These are phyloP conservation scores for Scaptomyza cyrtandrae DNA, from an alignment of 2,888 invertebrate species.

Conservation along the genomic window DNA sequence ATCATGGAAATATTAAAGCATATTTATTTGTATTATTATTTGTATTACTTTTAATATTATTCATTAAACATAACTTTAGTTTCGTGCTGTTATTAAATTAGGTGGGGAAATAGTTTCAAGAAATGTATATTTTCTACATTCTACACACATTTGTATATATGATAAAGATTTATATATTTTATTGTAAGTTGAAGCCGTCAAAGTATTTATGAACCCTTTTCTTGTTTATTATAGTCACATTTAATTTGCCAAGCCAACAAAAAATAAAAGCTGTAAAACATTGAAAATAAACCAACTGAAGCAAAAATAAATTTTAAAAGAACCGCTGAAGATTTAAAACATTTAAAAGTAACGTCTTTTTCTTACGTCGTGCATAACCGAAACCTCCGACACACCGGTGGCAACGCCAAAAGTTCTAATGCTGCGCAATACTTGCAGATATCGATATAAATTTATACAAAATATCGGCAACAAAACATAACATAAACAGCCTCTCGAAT, in stretches of 20 bases:
- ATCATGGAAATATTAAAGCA: constrained; percentile 35
- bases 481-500: constrained; percentile 11
- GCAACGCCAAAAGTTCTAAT: constrained; percentile 18
- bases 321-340: constrained; percentile 27
- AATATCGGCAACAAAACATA: constrained; percentile 3
- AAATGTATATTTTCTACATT: constrained; percentile 13
- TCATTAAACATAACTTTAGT: constrained; percentile 20
- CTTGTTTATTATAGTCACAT: constrained; percentile 32
- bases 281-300: constrained; percentile 29
- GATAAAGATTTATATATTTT: constrained; percentile 28
- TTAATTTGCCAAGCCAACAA: constrained; percentile 32
- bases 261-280: constrained; percentile 34
- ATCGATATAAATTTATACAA: constrained; percentile 7
- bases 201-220: constrained; percentile 50
- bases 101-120: constrained; percentile 31
- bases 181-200: constrained; percentile 51
- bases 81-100: constrained; percentile 61
- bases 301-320: constrained; percentile 39
- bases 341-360: background rate
- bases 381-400: background rate
- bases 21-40: constrained; percentile 51
- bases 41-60: constrained; percentile 10
- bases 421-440: constrained; percentile 8
- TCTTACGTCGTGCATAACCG: background rate
- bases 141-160: constrained; percentile 8